These are phyloP conservation scores for Aphis craccivora DNA, from an alignment of 1,140 invertebrate species.

Conservation along the genomic window DNA sequence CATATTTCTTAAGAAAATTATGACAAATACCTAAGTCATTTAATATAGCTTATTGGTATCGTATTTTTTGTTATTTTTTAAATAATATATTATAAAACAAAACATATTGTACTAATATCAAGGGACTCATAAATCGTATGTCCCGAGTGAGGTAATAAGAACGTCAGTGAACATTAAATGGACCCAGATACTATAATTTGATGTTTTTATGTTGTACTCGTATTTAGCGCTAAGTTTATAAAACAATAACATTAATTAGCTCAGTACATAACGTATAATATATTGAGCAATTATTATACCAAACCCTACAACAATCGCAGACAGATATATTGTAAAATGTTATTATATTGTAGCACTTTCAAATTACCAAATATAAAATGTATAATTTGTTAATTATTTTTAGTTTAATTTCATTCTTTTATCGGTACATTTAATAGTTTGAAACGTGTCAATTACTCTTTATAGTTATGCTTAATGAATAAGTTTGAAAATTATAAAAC, in stretches of 20 bases:
- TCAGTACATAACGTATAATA: background rate
- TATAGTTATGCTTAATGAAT: background rate
- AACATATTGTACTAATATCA: background rate
- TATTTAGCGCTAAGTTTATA: background rate
- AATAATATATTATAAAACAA: background rate
- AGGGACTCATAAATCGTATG: slow-evolving; percentile 8
- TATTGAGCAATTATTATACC: background rate
- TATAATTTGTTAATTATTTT: background rate
- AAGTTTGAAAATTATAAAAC: background rate
- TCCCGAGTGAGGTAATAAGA: background rate
- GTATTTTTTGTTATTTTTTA: background rate
- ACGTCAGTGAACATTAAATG: background rate
- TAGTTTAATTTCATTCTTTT: background rate
- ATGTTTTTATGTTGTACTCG: background rate
- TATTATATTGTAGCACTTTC: no score
- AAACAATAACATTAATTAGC: background rate
- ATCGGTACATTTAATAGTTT: background rate
- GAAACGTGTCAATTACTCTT: background rate
- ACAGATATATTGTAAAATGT: background rate
- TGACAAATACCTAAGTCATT: background rate
- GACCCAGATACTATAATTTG: background rate
- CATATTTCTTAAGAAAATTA: background rate
- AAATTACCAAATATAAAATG: background rate
- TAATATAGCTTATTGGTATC: background rate
- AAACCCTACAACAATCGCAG: background rate